Conservation (phyloP, 1,140 invertebrate species). For the Panagrolaimus sp. region DNA sequence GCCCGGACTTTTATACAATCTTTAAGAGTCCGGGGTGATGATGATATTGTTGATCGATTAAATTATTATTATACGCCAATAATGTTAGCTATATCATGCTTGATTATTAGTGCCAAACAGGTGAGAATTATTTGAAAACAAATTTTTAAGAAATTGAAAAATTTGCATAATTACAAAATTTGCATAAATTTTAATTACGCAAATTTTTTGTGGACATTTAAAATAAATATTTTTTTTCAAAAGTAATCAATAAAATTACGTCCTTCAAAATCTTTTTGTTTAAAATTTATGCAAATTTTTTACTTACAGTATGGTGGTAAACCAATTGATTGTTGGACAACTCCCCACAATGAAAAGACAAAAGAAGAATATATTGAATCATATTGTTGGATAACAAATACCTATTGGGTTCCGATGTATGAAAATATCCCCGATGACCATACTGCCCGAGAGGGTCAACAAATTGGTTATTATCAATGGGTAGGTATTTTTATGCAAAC, state of each 20-base stretch:
- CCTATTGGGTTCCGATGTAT: constrained; percentile 63
- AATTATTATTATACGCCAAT: constrained; percentile 60
- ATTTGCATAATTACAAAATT: no score
- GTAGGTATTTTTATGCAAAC: no score
- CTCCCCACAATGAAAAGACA: constrained; percentile 54
- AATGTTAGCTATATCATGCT: constrained; percentile 57
- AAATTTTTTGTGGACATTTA: no score
- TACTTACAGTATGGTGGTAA: constrained; percentile 55
- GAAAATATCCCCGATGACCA: constrained; percentile 61
- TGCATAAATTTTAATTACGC: no score
- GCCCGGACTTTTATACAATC: constrained; percentile 56
- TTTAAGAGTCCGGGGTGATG: constrained; percentile 48
- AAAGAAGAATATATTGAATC: constrained; percentile 59
- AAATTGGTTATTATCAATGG: constrained; percentile 63
- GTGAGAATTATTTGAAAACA: constrained; percentile 23
- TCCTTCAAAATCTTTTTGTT: no score
- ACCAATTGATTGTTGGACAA: constrained; percentile 59
- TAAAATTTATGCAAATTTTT: background rate
- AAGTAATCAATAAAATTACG: no score
- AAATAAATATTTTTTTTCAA: no score
- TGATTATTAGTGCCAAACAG: constrained; percentile 58
- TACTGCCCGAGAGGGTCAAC: constrained; percentile 48
- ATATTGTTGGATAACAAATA: constrained; percentile 62
- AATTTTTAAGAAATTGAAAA: background rate
- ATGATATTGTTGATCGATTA: constrained; percentile 52